Conservation (phyloP, 2,113 vertebrate species). For the Nothobranchius kuhntae region DNA sequence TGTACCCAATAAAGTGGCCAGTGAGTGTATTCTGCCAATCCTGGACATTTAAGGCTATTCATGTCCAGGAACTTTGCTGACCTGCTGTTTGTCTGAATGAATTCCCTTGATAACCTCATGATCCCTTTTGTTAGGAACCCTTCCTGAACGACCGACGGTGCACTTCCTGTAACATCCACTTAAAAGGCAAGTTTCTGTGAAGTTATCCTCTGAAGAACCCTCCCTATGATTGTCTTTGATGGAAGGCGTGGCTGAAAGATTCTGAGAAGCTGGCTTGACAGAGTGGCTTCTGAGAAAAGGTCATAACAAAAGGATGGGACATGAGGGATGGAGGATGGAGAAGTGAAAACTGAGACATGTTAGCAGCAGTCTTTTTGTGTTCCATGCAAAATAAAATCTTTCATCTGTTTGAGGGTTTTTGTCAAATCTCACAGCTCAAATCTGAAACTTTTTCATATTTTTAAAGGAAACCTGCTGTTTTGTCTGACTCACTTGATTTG, state of each 20-base stretch:
- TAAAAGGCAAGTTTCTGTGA: slow-evolving; percentile 26
- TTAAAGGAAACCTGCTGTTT: slow-evolving; percentile 14
- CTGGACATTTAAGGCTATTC: too few relatives aligned
- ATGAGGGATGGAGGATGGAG: slow-evolving; percentile 28
- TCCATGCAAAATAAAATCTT: slow-evolving; percentile 44
- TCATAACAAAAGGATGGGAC: slow-evolving; percentile 11
- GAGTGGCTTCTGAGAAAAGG: slow-evolving; percentile 15
- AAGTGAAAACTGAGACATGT: slow-evolving; percentile 54
- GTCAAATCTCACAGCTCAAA: not conserved
- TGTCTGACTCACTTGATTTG: slow-evolving; percentile 18
- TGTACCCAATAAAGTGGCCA: too few relatives aligned
- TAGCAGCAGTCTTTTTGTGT: slow-evolving; percentile 59
- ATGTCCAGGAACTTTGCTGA: not conserved
- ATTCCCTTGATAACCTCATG: slow-evolving; percentile 12
- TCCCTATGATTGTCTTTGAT: slow-evolving; percentile 15
- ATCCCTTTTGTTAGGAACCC: slow-evolving; percentile 32
- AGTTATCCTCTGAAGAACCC: slow-evolving; percentile 31
- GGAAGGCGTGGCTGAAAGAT: slow-evolving; percentile 52
- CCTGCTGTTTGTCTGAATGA: slow-evolving; percentile 5
- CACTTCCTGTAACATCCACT: slow-evolving; percentile 39
- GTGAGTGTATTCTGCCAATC: not conserved
- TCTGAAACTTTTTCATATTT: not conserved
- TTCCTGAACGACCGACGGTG: slow-evolving; percentile 12
- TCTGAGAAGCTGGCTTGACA: slow-evolving; percentile 41
- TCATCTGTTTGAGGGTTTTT: slow-evolving; percentile 40